Base-by-base conservation (phyloP, 2,888 invertebrate species). In the Drosophila mettleri region DNA sequence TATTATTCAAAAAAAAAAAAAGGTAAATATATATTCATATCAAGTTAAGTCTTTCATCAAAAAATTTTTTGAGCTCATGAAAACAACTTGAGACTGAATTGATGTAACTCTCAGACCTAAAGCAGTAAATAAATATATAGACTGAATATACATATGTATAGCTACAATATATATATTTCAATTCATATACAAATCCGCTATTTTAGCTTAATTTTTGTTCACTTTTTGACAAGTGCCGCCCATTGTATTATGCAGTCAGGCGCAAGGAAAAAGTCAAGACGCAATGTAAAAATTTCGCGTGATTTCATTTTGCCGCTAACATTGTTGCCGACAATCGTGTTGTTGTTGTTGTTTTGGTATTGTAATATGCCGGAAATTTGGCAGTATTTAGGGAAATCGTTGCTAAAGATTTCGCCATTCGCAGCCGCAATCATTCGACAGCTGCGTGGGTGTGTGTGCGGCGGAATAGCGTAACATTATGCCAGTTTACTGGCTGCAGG, bases 371-470 rank as follows among this genome's bases (percentile, higher is more conserved):
- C 83, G 83, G 87, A 88, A 88, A 88, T 80, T 84, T 82, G 84
- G 80, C 82, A 86, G 89, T 87, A 84, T 88, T 88, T 88, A 88
- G 84, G 89, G 84, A 87, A 87, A 89, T 88, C 85, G 88, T 87
- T 84, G 83, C 74, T 80, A 80, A 88, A 85, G 79, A 86, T 86
- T 83, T 86, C 68, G 72, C 65, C 67, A 67, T 72, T 66, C 43
- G 38, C 38, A 51, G 68, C 61, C 63, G 46, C 68, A 67, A 70
- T 43, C 69, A 70, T 68, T 62, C 54, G 36, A 39, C 0, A n/a
- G 33, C 46, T 31, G 59, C 22, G 18, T 20, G 33, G 58, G 41
- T 51, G 27, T 45, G 33, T 34, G 36, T 61, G 33, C 57, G 54
- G 45, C 45, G 48, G 58, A 64, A 63, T 64, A 36, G 59, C 67